Base-by-base conservation (phyloP, 2,888 invertebrate species). In the Strigamia transsilvanica region DNA sequence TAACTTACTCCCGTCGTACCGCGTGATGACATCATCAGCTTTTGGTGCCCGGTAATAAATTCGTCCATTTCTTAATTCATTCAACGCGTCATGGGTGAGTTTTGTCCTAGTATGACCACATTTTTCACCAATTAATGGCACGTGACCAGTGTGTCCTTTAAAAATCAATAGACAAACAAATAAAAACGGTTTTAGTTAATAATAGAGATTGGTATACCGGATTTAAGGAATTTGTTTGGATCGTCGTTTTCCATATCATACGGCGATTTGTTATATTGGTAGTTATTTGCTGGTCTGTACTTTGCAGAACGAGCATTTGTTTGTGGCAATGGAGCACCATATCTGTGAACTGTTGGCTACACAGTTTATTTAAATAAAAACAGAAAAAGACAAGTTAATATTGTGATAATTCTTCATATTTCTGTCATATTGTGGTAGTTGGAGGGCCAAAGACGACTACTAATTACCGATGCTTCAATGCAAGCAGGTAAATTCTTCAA, bases 221-320 rank as follows among this genome's bases (percentile, higher is more conserved):
- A 66, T 66, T 66, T 66, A 0, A 66, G 18, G 12, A 10, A 66
- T 23, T 66, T 66, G 18, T 66, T 66, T 0, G 61, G 61, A 66
- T 66, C 61, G 9, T 23, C 61, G 12, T 66, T 66, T 66, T 66
- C 61, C 61, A 66, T 66, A 23, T 66, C 61, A 9, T 66, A 66
- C 5, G 61, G 61, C 2, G 61, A 66, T 21, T 23, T 66, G 18
- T 23, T 66, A 9, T 23, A 66, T n/a, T 66, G 13, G 23, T 4
- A 18, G 0, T 5, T 66, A 66, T 23, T 12, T 6, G 2, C 12
- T 21, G 61, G 61, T 9, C 23, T 66, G 21, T 66, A 66, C 18
- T 3, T 18, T 10, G 61, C 61, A 23, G 61, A 2, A 5, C 2
- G 2, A 1, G 18, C 3, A 66, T 66, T 23, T 9, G 61, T 66